Conservation (phyloP, 2,888 invertebrate species). For the Aphrophora alni region DNA sequence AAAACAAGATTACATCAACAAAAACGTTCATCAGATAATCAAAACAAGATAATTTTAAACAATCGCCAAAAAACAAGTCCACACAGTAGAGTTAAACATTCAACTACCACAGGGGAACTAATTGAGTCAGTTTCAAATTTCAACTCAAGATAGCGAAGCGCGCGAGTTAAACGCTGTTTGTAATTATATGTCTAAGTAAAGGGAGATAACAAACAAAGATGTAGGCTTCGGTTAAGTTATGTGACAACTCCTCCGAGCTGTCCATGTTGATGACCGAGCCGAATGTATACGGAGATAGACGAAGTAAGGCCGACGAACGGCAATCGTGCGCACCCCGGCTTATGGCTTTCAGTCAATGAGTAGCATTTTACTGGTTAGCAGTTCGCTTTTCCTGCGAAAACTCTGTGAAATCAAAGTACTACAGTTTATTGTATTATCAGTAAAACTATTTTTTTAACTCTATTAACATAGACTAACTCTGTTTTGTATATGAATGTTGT, state of each 20-base stretch:
- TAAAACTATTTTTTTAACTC: not conserved
- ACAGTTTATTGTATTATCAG: not conserved
- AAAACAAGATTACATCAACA: not conserved
- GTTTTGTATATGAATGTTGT: too few relatives aligned
- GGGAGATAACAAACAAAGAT: not conserved
- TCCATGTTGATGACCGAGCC: not conserved
- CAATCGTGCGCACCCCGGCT: not conserved
- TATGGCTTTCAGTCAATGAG: not conserved
- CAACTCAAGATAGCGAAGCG: not conserved
- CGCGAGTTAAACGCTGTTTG: not conserved
- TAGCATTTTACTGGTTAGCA: not conserved
- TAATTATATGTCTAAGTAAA: slow-evolving; percentile 1
- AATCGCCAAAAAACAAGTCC: not conserved
- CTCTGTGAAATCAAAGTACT: not conserved
- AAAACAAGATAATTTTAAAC: not conserved
- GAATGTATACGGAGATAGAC: not conserved
- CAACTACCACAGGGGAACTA: not conserved
- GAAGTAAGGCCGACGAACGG: not conserved
- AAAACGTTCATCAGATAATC: not conserved
- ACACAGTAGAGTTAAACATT: not conserved
- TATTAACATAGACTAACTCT: too few relatives aligned
- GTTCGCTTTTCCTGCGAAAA: not conserved
- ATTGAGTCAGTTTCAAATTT: not conserved
- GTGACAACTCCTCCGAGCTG: not conserved
- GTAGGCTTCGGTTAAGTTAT: not conserved